These are phyloP conservation scores for Protobothrops mucrosquamatus DNA, from an alignment of 2,113 vertebrate genomes.

Conservation along the genomic window DNA sequence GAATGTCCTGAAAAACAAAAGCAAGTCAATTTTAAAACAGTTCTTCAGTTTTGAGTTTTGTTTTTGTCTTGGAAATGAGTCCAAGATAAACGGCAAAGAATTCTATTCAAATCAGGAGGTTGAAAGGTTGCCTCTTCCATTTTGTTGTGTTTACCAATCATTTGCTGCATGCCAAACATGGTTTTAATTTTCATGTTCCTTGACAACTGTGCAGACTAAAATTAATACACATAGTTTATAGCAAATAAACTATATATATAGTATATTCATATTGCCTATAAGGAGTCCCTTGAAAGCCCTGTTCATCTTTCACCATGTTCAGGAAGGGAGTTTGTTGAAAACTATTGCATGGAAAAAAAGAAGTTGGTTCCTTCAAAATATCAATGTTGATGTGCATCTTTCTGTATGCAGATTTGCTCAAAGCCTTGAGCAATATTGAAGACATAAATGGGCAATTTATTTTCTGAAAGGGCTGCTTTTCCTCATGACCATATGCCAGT, in stretches of 20 bases:
- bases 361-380: neutral
- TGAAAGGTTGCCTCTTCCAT: neutral
- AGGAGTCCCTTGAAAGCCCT: neutral
- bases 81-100: rapidly evolving
- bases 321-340: neutral
- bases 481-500: neutral
- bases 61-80: neutral
- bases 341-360: neutral
- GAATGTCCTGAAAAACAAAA: conserved; percentile 14
- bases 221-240: neutral
- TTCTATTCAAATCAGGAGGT: neutral
- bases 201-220: neutral
- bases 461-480: neutral
- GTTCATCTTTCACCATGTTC: neutral
- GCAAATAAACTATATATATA: neutral
- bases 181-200: neutral
- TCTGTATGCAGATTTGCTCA: neutral
- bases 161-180: neutral
- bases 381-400: neutral
- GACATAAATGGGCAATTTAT: neutral
- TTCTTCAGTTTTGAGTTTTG: neutral
- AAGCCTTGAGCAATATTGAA: neutral
- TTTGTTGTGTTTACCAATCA: neutral
- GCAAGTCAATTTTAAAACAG: neutral
- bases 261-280: neutral